Conservation (phyloP, 2,888 invertebrate species). For the Phasia obesa region DNA sequence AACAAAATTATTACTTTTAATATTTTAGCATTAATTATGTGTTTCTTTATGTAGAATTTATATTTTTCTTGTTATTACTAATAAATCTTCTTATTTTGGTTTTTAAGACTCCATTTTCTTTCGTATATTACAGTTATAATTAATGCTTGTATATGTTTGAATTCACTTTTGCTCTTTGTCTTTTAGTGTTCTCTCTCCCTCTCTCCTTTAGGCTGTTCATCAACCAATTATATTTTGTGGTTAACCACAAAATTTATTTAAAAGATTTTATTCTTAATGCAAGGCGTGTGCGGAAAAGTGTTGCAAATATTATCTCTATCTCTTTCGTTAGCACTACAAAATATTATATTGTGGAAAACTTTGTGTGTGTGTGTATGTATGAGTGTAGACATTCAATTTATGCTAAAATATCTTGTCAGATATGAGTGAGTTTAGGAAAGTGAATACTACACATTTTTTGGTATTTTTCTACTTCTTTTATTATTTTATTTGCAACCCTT, state of each 20-base stretch:
- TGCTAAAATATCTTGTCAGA: conserved; percentile 28
- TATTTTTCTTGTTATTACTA: background rate
- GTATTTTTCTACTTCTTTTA: conserved; percentile 20
- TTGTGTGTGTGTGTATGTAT: conserved; percentile 14
- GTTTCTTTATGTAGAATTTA: background rate
- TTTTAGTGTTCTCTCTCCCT: conserved; percentile 71
- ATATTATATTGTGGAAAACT: conserved; percentile 51
- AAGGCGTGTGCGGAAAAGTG: conserved; percentile 20
- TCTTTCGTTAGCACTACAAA: conserved; percentile 37
- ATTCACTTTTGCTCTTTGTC: conserved; percentile 31
- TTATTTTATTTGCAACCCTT: conserved; percentile 58
- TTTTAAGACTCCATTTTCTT: conserved; percentile 60
- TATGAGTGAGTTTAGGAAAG: conserved; percentile 40
- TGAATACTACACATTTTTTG: conserved; percentile 33
- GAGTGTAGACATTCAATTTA: background rate
- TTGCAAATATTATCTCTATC: conserved; percentile 37
- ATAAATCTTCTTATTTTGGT: background rate
- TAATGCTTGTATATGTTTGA: background rate
- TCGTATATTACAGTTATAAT: conserved; percentile 15
- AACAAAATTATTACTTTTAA: background rate
- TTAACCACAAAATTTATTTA: conserved; percentile 82
- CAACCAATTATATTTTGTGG: conserved; percentile 83
- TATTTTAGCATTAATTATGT: background rate
- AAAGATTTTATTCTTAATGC: conserved; percentile 61
- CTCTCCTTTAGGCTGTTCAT: conserved; percentile 52